These are phyloP conservation scores for Gymnothorax javanicus DNA, from an alignment of 2,797 vertebrate genomes.

Conservation along the genomic window DNA sequence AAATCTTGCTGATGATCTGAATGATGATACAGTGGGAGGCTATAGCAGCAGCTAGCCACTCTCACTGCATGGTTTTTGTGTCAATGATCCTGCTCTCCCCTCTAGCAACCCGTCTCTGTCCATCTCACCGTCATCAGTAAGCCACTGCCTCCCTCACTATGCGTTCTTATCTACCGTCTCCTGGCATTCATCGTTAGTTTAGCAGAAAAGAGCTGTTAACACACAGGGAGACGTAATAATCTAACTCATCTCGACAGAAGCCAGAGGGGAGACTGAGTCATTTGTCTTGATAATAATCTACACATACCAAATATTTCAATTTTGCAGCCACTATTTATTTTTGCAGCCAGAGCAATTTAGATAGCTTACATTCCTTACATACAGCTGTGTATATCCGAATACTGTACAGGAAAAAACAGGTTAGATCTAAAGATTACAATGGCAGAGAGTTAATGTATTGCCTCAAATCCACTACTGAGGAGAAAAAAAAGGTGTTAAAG, in stretches of 20 bases:
- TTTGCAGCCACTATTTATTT: background rate
- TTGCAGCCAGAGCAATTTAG: background rate
- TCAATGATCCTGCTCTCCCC: background rate
- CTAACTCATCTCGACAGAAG: background rate
- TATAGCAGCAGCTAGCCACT: background rate
- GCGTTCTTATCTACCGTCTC: background rate
- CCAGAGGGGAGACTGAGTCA: background rate
- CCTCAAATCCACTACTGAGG: background rate
- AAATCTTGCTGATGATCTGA: background rate
- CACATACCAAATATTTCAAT: background rate
- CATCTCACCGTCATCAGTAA: background rate
- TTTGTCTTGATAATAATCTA: background rate
- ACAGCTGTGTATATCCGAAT: background rate
- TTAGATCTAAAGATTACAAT: background rate
- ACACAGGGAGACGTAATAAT: background rate
- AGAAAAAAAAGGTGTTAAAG: background rate
- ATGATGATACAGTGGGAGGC: background rate
- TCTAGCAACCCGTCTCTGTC: background rate
- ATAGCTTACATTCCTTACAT: background rate
- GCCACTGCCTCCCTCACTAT: background rate
- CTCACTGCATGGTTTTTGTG: background rate
- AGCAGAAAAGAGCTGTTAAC: background rate
- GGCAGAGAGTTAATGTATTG: background rate
- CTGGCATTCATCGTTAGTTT: background rate
- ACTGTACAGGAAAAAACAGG: background rate